Conservation (phyloP, 2,797 vertebrate genomes). For the Sebastes itinus region DNA sequence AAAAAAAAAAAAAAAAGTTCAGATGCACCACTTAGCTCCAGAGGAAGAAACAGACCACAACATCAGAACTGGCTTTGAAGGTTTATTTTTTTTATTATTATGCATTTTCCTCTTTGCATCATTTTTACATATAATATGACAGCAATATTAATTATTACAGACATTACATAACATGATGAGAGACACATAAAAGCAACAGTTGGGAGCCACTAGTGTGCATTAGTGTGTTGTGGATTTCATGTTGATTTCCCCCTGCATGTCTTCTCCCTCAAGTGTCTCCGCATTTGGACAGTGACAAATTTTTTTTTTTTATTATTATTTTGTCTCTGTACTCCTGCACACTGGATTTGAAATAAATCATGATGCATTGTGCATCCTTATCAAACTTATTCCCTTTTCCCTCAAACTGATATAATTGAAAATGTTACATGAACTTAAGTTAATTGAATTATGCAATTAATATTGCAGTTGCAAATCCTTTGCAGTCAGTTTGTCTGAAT, state of each 20-base stretch:
- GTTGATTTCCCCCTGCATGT: neutral
- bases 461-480: neutral
- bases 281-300: neutral
- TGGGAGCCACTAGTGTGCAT: neutral
- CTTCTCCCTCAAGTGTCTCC: neutral
- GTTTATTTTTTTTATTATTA: constrained; percentile 27
- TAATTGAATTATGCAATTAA: neutral
- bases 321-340: neutral
- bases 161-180: neutral
- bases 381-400: neutral
- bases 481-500: neutral
- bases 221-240: neutral
- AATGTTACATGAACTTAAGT: neutral
- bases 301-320: neutral
- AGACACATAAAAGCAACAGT: neutral
- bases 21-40: neutral
- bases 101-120: neutral
- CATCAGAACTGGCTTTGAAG: neutral
- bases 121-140: neutral
- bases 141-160: neutral
- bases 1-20: neutral
- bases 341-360: neutral
- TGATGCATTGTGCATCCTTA: neutral
- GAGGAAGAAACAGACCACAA: neutral
- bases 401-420: neutral